Evolutionary conservation across 2,888 invertebrate genomes (phyloP).

Genomic region (Labia minor): DNA sequence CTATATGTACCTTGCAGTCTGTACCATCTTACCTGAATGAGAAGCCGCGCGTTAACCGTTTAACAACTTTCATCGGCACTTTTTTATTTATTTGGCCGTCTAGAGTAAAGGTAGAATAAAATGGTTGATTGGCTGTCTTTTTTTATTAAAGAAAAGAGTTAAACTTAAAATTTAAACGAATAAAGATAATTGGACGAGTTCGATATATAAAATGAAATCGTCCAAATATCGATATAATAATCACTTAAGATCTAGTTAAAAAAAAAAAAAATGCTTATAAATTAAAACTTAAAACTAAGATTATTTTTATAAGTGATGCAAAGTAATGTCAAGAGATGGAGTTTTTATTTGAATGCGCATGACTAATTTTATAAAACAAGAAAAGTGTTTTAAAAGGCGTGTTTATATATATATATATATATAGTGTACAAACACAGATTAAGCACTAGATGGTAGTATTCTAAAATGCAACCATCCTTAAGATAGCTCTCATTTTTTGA

Average conservation of each 20-base stretch:
- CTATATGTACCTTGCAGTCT: slow-evolving; percentile 13
- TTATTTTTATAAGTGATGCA: slow-evolving; percentile 28
- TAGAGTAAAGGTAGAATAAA: slow-evolving; percentile 28
- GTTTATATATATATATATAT: too few relatives aligned
- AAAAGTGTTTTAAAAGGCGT: slow-evolving; percentile 9
- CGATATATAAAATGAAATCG: not conserved
- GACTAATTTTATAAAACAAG: not conserved
- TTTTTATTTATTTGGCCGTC: slow-evolving; percentile 27
- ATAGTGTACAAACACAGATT: slow-evolving; percentile 8
- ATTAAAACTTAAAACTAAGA: not conserved
- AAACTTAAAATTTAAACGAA: slow-evolving; percentile 23
- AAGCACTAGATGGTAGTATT: not conserved
- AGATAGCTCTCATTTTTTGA: slow-evolving; percentile 27
- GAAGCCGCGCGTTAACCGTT: slow-evolving; percentile 19
- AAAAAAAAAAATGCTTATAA: not conserved
- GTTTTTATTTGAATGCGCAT: slow-evolving; percentile 15
- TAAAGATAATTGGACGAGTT: slow-evolving; percentile 8
- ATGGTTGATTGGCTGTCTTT: slow-evolving; percentile 26
- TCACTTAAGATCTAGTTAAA: not conserved
- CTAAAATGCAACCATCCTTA: not conserved
- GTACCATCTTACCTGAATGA: not conserved
- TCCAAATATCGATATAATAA: not conserved
- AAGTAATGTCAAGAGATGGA: slow-evolving; percentile 31
- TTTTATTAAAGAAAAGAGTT: slow-evolving; percentile 24
- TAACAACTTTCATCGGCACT: slow-evolving; percentile 29